Base-by-base conservation (phyloP, 2,797 vertebrate genomes). In the Delichon dasypus region DNA sequence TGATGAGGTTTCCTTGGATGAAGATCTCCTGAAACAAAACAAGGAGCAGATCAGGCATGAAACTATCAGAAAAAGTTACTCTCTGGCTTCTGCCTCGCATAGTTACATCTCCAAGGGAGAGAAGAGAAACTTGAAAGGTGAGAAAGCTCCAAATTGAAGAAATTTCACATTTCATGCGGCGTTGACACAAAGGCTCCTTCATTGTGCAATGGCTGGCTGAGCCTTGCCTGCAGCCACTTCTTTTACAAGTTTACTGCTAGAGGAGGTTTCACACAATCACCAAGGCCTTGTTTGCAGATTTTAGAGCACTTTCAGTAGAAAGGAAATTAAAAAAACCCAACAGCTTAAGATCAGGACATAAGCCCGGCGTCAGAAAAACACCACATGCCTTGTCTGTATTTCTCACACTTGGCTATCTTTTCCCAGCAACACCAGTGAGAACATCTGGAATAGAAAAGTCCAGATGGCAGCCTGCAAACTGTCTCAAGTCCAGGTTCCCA, bases 1-100 rank as follows among this genome's bases (percentile, higher is more conserved):
- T 96, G 40, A 99, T 98, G 96, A 98, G 96, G 94, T 98, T 99
- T 96, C 99, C 98, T 96, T 98, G 98, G 92, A 99, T 99, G 72
- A 97, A 97, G 93, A 99, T 97, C 91, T 98, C 98, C 99, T 99
- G 95, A 58, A 97, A 97, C 13, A 89, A 54, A 77, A 64, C 2
- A 11, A 76, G 80, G 72, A 57, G 1, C 9, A 89, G 36, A 80
- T 18, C 5, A 83, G 30, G 16, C 11, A 29, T 67, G 34, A 90
- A 89, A 75, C 16, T 66, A 42, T 26, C 21, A 75, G 18, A 61
- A 60, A 11, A 47, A 57, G 20, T 36, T 66, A 27, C 9, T 53
- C 47, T 45, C 44, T 23, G 7, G 16, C 25, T 78, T 85, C 66
- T 80, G 15, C 11, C 68, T 5, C 13, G 13, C 7, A 38, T 0